Evolutionary conservation across 1,140 invertebrate species (phyloP), one percentile per base, ranked within the genome.

Genomic region (Drosophila rufa): DNA sequence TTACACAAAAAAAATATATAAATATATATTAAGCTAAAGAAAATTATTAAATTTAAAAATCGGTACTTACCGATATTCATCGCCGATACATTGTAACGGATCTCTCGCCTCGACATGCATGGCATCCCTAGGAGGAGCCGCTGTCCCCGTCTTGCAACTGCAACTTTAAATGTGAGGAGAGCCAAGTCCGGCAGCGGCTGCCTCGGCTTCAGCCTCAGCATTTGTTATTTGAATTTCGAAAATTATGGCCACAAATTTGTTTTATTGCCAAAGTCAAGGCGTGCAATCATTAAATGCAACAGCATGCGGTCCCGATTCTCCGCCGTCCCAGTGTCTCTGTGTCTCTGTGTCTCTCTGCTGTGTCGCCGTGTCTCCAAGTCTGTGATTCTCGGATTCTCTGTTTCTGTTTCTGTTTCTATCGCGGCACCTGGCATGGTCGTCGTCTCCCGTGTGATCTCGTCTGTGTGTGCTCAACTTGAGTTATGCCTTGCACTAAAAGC

Each of bases 181-280:
- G 53, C 33, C 53, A 67, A 80, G 61, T 79, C 78, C 61, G 45
- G 75, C 61, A 46, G 27, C 51, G 42, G 56, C 33, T 15, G 40
- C 73, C 42, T 55, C 55, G 65, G 85, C 71, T 30, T 30, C 27
- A 27, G 27, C 51, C 56, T 55, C 55, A 68, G 85, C 71, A 82
- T 90, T 90, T 90, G 85, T 90, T 90, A 90, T 90, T 90, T 90
- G 85, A 91, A 90, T 90, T 91, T 90, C 82, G 71, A 90, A 90
- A 90, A 90, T 90, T 90, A 90, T 90, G 85, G 85, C 86, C 85
- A 90, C 85, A 90, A 90, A 90, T 90, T 90, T 90, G 85, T 90
- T 90, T 90, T 90, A 90, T 90, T 90, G 85, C 85, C 82, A 90
- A 90, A 90, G 85, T 85, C 86, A 90, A 90, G 85, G 85, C 85